Percentiles rank a stretch among this genome's conserved stretches.
phyloP scores from a whole-genome alignment of 2,113 vertebrate genomes.

The Gallinago jamesoni region DNA sequence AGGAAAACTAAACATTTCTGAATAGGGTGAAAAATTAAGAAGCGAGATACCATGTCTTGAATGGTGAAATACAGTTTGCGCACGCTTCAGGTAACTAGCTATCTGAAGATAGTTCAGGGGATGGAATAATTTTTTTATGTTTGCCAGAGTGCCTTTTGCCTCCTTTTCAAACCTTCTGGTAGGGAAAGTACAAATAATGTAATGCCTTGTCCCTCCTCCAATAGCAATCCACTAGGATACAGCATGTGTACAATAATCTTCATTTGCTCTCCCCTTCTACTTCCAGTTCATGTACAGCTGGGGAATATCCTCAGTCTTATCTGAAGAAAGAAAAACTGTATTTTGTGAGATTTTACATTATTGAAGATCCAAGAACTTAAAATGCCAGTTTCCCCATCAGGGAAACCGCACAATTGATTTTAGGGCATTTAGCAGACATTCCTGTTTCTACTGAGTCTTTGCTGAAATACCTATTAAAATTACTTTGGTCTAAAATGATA shows the following conservation, averaged over 20 bases:
- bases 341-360: not conserved
- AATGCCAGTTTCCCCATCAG: not conserved
- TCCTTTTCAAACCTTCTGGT: not conserved
- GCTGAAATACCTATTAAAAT: not conserved
- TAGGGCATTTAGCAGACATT: not conserved
- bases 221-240: not conserved
- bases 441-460: not conserved
- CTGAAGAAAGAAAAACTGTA: not conserved
- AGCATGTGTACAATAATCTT: accelerated
- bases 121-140: not conserved
- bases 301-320: not conserved
- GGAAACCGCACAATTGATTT: not conserved
- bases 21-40: not conserved
- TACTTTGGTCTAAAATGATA: not conserved
- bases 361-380: not conserved
- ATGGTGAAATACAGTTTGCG: not conserved
- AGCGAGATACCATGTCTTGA: not conserved
- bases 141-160: not conserved
- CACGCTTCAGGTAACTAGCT: not conserved
- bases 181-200: not conserved
- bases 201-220: not conserved
- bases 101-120: not conserved
- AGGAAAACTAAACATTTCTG: not conserved
- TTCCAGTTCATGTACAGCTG: not conserved
- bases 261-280: not conserved